Evolutionary conservation across 2,888 invertebrate genomes (phyloP), one percentile per base, ranked within the genome.

Genomic region (Aphidoletes aphidimyza): DNA sequence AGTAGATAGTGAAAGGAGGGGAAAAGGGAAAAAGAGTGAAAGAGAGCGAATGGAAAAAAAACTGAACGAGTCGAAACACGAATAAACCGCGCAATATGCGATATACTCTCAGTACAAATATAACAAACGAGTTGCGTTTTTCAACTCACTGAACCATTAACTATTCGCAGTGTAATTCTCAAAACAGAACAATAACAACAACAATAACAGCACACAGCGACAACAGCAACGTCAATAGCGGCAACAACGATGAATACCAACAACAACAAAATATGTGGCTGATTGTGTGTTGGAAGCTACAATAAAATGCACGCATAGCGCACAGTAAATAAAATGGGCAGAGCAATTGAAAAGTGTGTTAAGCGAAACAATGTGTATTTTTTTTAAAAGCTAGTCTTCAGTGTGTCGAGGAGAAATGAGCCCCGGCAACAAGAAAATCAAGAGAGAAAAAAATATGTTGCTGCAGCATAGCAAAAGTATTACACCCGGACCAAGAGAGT

Each of bases 101-200:
- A 0, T n/a, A 8, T 81, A 37, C 22, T 3, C 8, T 37, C 11
- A 37, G 37, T 22, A 81, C 22, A n/a, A 5, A 54, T 54, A 81
- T 19, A 81, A 81, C 36, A 81, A 81, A 81, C 81, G 81, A 81
- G 81, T 81, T 81, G 81, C 81, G 81, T 81, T 81, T 81, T 81
- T 81, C 81, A 37, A 81, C 37, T 81, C 81, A 81, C 81, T 37
- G 81, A 81, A 37, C 81, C 81, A 81, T 81, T 37, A 81, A 81
- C 81, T 37, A 81, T n/a, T 81, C 39, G 37, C 37, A 30, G 54
- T 22, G 22, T 54, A 69, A 69, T 69, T 34, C 69, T 34, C 17
- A 54, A 6, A 54, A 3, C 6, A 54, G 37, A 30, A 3, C 37
- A n/a, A 81, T 11, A 81, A 37, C 0, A 8, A 81, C 37, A 37